phyloP scores from a whole-genome alignment of 2,797 vertebrate species.

The Hippopotamyrus pictus region DNA sequence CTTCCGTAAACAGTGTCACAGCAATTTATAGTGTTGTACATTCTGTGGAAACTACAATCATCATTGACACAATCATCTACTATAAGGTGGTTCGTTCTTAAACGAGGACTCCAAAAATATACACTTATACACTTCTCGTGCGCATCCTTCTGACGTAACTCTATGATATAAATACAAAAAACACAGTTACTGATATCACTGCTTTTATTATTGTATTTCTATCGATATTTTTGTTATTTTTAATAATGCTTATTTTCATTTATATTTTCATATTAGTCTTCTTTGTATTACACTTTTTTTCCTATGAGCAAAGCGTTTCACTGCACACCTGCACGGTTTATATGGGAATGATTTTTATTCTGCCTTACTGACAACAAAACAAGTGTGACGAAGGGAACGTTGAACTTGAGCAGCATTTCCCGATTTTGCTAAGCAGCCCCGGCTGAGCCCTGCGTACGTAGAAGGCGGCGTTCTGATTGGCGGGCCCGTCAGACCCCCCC shows the following conservation, averaged over 20 bases:
- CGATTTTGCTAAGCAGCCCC: not conserved
- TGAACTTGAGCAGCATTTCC: not conserved
- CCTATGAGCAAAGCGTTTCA: not conserved
- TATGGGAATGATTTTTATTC: slow-evolving; percentile 63
- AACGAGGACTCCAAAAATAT: not conserved
- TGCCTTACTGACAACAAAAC: slow-evolving; percentile 36
- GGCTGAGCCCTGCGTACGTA: not conserved
- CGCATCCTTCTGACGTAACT: not conserved
- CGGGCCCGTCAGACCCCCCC: not conserved
- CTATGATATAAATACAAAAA: not conserved
- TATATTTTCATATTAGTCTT: not conserved
- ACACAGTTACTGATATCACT: not conserved
- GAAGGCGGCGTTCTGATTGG: not conserved
- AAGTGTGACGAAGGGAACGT: not conserved
- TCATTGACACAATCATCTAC: not conserved
- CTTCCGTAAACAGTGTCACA: not conserved
- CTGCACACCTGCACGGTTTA: slow-evolving; percentile 45
- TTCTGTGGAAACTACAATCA: not conserved
- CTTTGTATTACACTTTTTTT: not conserved
- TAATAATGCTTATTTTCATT: not conserved
- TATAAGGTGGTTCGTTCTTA: not conserved
- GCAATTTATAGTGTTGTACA: not conserved
- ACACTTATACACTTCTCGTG: not conserved
- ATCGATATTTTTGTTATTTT: not conserved
- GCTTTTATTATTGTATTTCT: not conserved